phyloP scores from a whole-genome alignment of 1,140 invertebrate genomes.

The Maniola jurtina region DNA sequence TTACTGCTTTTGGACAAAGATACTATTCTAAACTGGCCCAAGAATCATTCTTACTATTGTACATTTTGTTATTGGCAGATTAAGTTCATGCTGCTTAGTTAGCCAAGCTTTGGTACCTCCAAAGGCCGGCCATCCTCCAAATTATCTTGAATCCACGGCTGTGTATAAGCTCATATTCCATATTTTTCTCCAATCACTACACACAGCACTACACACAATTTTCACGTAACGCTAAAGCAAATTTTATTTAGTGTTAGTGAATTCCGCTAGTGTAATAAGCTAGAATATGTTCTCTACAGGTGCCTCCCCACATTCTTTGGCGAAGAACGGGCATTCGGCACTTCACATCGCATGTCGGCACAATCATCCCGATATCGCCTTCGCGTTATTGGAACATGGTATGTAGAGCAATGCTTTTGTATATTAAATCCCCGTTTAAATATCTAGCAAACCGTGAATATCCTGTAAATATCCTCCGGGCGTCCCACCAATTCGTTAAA shows the following conservation, averaged over 20 bases:
- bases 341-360: constrained; percentile 99
- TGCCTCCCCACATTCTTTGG: constrained; percentile 95
- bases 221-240: neutral
- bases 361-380: constrained; percentile 97
- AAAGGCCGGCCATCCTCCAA: no score
- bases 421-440: neutral
- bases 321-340: constrained; percentile 99
- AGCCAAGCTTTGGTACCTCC: no score
- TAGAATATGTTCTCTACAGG: constrained; percentile 61
- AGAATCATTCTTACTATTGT: no score
- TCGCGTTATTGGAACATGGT: constrained; percentile 94
- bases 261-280: constrained; percentile 17
- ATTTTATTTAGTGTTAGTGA: neutral
- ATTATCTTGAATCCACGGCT: no score
- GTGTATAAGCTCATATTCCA: neutral
- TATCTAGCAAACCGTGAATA: neutral
- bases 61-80: no score
- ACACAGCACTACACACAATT: neutral
- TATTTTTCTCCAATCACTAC: neutral
- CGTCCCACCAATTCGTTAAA: no score
- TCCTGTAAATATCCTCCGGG: neutral
- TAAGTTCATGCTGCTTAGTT: no score
- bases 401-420: constrained; percentile 29
- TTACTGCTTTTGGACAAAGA: constrained; percentile 94
- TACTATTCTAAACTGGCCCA: no score